Conservation (phyloP, 2,113 vertebrate genomes). For the Microcebus tavaratra region DNA sequence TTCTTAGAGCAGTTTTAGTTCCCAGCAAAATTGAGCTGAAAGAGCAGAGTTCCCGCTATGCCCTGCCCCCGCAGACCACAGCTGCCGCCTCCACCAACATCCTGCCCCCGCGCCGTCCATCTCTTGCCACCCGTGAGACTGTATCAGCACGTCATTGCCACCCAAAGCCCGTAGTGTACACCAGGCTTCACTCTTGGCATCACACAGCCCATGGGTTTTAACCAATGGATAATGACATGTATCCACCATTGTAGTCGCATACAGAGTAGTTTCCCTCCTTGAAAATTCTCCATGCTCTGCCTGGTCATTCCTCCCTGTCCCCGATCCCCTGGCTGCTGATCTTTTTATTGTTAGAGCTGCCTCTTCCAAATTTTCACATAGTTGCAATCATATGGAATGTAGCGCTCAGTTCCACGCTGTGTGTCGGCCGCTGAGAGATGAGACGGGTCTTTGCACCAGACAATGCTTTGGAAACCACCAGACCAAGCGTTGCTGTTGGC, state of each 20-base stretch:
- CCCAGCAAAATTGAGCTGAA: neutral
- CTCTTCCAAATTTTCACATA: neutral
- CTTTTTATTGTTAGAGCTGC: neutral
- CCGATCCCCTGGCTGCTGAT: neutral
- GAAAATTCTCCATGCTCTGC: neutral
- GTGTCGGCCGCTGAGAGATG: neutral
- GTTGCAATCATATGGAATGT: neutral
- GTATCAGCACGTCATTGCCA: rapidly evolving
- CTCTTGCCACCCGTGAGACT: rapidly evolving
- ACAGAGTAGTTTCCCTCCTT: neutral
- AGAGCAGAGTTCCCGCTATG: neutral
- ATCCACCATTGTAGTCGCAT: neutral
- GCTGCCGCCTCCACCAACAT: too few relatives aligned
- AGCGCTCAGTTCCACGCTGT: neutral
- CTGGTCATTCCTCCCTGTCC: neutral
- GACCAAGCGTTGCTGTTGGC: neutral
- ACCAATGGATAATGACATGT: neutral
- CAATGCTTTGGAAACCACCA: neutral
- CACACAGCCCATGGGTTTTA: too few relatives aligned
- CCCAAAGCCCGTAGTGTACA: rapidly evolving
- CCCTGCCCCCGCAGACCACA: neutral
- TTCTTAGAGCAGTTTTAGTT: neutral
- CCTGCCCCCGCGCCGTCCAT: neutral
- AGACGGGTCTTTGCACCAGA: neutral
- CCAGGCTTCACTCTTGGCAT: neutral